A percentile compares a stretch with the other conserved stretches of the same genome.
These are phyloP conservation scores for Pristis pectinata DNA, from an alignment of 2,797 vertebrate species.

Conservation along the genomic window DNA sequence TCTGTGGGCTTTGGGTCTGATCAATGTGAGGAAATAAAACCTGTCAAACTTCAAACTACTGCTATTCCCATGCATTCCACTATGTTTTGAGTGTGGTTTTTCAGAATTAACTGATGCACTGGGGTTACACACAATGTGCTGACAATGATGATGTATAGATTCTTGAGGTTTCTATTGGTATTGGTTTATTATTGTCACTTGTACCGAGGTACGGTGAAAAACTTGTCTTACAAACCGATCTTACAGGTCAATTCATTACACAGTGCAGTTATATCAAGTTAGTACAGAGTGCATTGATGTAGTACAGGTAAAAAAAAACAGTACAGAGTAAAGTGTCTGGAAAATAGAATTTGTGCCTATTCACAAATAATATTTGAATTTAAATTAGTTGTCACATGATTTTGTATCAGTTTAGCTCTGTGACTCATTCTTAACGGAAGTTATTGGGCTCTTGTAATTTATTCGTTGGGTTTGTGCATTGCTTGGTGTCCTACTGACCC, in stretches of 20 bases:
- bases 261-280: too few relatives aligned
- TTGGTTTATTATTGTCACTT: too few relatives aligned
- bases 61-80: neutral
- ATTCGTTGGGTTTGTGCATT: neutral
- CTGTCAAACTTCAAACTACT: neutral
- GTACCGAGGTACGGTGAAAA: too few relatives aligned
- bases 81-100: neutral
- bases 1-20: neutral
- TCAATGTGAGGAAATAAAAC: neutral
- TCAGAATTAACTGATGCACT: neutral
- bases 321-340: too few relatives aligned
- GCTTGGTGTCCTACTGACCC: neutral
- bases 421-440: neutral
- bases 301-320: too few relatives aligned
- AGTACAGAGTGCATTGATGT: too few relatives aligned
- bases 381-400: neutral
- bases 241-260: too few relatives aligned
- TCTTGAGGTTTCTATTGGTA: too few relatives aligned
- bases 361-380: neutral
- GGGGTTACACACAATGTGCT: neutral
- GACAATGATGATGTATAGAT: neutral
- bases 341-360: neutral
- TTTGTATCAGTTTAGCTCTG: neutral
- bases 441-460: neutral
- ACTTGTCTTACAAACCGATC: too few relatives aligned